phyloP scores from a whole-genome alignment of 2,888 invertebrate species.

The Drosophila gaucha region DNA sequence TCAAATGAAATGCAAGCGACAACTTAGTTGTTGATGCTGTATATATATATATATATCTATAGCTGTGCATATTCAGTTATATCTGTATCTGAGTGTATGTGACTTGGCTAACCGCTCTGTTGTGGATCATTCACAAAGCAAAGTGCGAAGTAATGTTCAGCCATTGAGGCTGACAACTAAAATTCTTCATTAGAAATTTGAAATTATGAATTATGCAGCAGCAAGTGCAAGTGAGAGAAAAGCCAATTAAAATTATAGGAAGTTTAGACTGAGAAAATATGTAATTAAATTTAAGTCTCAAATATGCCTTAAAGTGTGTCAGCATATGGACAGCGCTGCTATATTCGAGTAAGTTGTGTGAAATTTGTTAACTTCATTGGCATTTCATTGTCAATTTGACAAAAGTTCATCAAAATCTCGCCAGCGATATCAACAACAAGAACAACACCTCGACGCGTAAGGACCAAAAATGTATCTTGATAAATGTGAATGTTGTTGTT shows the following conservation, averaged over 20 bases:
- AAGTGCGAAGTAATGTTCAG: slow-evolving; percentile 41
- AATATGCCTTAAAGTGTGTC: not conserved
- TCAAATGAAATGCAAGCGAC: slow-evolving; percentile 67
- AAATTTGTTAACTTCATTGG: slow-evolving; percentile 44
- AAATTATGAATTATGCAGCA: slow-evolving; percentile 1
- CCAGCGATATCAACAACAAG: slow-evolving; percentile 18
- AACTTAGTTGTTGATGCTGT: slow-evolving; percentile 65
- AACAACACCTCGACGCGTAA: slow-evolving; percentile 19
- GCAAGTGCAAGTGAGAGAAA: slow-evolving; percentile 1
- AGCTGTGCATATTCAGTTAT: not conserved
- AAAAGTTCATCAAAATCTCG: slow-evolving; percentile 75
- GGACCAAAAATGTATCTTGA: slow-evolving; percentile 55
- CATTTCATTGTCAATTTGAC: slow-evolving; percentile 69
- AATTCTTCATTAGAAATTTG: slow-evolving; percentile 4
- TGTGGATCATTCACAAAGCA: slow-evolving; percentile 25
- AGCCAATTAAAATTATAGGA: slow-evolving; percentile 11
- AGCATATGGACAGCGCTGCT: no score
- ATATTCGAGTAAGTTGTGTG: no score
- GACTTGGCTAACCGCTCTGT: no score
- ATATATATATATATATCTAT: slow-evolving; percentile 37
- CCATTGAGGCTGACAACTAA: slow-evolving; percentile 20
- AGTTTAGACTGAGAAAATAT: not conserved
- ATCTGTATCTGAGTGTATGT: no score
- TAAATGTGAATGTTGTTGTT: slow-evolving; percentile 59
- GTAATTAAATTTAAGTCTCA: not conserved